Conservation (phyloP, 2,888 invertebrate species). For the Neoitamus cyanurus region DNA sequence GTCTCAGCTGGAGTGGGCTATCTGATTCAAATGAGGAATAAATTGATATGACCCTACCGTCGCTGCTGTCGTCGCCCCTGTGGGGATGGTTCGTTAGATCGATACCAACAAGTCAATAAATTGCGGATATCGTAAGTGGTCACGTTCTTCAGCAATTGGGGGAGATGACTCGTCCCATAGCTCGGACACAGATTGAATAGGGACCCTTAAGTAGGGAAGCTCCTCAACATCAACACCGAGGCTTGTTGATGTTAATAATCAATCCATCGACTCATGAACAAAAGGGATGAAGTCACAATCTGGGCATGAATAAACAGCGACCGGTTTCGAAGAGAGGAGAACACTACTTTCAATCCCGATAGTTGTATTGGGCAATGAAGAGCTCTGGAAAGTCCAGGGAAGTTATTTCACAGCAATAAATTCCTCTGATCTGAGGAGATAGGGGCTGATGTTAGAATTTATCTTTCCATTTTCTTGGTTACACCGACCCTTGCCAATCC, state of each 20-base stretch:
- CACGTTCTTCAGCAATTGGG: neutral
- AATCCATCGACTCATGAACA: neutral
- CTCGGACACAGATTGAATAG: neutral
- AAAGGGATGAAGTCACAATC: neutral
- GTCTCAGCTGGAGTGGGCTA: neutral
- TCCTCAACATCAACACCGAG: neutral
- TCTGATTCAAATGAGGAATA: conserved; percentile 15
- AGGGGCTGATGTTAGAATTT: neutral
- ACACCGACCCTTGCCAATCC: neutral
- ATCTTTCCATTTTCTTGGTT: neutral
- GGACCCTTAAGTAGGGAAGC: neutral
- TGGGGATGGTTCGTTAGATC: neutral
- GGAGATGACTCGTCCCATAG: neutral
- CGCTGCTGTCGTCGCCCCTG: neutral
- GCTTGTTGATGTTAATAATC: neutral
- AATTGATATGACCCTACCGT: neutral
- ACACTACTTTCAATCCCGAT: neutral
- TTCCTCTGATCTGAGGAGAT: neutral
- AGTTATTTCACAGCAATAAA: neutral
- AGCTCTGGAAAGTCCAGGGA: neutral
- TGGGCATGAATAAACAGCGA: neutral
- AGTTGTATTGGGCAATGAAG: neutral
- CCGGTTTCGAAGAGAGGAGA: neutral
- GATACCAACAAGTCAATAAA: conserved; percentile 22
- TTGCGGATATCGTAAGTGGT: conserved; percentile 10